phyloP scores from a whole-genome alignment of 1,140 invertebrate species.

The Drosophila varians region DNA sequence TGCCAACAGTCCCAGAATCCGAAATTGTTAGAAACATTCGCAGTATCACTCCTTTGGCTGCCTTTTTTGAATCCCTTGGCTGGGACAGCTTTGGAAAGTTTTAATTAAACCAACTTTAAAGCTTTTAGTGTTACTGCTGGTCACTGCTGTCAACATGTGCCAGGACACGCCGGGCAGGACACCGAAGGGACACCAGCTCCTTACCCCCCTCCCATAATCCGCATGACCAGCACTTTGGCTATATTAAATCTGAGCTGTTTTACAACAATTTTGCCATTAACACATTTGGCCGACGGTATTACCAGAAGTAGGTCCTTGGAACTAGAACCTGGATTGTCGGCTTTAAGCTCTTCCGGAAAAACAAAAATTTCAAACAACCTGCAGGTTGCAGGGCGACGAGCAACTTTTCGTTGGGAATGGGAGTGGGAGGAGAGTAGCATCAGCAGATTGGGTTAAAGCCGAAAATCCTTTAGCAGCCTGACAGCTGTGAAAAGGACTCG shows the following conservation, averaged over 20 bases:
- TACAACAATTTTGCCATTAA: slow-evolving; percentile 64
- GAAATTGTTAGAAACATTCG: slow-evolving; percentile 15
- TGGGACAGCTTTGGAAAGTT: slow-evolving; percentile 54
- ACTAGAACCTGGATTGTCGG: neutral
- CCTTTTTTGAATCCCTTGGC: slow-evolving; percentile 13
- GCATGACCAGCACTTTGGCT: slow-evolving; percentile 10
- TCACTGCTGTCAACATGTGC: slow-evolving; percentile 53
- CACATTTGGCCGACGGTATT: slow-evolving; percentile 55
- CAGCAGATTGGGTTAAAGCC: slow-evolving; percentile 60
- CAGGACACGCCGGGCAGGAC: slow-evolving; percentile 12
- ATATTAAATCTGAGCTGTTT: slow-evolving; percentile 57
- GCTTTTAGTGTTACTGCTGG: slow-evolving; percentile 60
- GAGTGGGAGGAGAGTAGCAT: neutral
- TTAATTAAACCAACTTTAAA: slow-evolving; percentile 77
- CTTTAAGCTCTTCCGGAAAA: slow-evolving; percentile 39
- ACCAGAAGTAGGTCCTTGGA: neutral
- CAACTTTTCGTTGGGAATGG: slow-evolving; percentile 23
- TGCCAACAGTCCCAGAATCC: neutral
- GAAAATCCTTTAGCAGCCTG: slow-evolving; percentile 62
- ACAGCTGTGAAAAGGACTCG: slow-evolving; percentile 41
- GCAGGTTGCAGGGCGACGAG: slow-evolving; percentile 31
- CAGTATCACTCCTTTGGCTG: slow-evolving; percentile 4
- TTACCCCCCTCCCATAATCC: neutral
- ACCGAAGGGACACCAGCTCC: slow-evolving; percentile 4
- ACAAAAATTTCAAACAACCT: slow-evolving; percentile 15